Conservation (phyloP, 1,140 invertebrate species). For the Bombyx mandarina region DNA sequence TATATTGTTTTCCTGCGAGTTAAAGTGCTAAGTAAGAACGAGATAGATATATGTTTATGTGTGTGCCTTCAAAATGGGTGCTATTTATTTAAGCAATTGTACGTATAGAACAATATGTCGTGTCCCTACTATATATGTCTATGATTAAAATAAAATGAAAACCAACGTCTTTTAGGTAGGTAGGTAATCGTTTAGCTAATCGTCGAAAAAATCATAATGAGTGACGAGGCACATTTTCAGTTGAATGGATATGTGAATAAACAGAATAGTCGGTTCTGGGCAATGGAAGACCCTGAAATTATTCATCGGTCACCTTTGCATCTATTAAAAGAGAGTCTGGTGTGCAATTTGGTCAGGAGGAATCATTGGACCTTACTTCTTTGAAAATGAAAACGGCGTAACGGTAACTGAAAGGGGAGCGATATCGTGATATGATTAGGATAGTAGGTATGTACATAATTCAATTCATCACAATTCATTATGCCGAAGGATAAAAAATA, state of each 20-base stretch:
- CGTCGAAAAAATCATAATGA: conserved; percentile 13
- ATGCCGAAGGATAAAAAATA: no score
- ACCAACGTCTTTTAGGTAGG: conserved; percentile 2
- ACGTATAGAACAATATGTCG: no score
- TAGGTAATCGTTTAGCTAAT: no score
- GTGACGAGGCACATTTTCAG: conserved; percentile 15
- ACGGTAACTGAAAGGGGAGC: conserved; percentile 29
- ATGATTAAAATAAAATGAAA: no score
- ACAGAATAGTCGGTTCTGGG: conserved; percentile 21
- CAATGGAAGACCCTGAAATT: conserved; percentile 6
- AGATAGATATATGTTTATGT: no score
- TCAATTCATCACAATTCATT: no score
- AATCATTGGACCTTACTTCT: conserved; percentile 32
- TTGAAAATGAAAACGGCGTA: conserved; percentile 25
- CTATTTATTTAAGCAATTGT: no score
- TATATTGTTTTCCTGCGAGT: no score
- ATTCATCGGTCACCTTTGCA: conserved; percentile 14
- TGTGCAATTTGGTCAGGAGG: conserved; percentile 16
- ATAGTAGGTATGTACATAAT: no score
- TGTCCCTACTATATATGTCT: no score
- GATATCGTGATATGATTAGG: conserved; percentile 32
- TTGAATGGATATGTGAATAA: conserved; percentile 15
- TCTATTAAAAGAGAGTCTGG: conserved; percentile 33
- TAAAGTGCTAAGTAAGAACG: no score
- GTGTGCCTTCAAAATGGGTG: no score